A percentile compares a stretch with the other conserved stretches of the same genome.
Evolutionary conservation across 2,888 invertebrate species (phyloP).

Genomic region (Atrina japonica): DNA sequence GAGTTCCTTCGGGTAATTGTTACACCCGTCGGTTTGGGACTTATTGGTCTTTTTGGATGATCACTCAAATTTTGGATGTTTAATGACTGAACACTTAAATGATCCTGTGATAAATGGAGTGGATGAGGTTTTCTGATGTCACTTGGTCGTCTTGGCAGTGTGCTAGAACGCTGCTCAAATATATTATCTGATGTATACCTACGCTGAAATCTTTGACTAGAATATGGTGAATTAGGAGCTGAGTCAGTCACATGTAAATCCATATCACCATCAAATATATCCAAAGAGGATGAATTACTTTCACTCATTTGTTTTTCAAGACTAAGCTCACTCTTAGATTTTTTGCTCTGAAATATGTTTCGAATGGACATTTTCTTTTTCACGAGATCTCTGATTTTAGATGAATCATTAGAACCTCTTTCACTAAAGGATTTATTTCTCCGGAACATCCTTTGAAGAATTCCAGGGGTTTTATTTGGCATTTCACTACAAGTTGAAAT

Average conservation of each 20-base stretch:
- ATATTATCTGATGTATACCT: constrained; percentile 62
- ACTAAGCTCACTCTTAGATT: constrained; percentile 48
- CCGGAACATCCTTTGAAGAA: constrained; percentile 65
- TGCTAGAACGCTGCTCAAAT: constrained; percentile 35
- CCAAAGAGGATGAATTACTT: constrained; percentile 52
- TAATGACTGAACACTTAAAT: constrained; percentile 49
- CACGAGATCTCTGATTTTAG: constrained; percentile 54
- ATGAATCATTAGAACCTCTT: constrained; percentile 41
- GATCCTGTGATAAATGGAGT: constrained; percentile 40
- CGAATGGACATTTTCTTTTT: constrained; percentile 58
- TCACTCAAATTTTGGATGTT: constrained; percentile 44
- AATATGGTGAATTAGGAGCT: constrained; percentile 59
- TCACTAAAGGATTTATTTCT: constrained; percentile 56
- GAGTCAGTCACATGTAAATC: constrained; percentile 58
- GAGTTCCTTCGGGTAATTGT: constrained; percentile 54
- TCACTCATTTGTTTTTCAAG: constrained; percentile 39
- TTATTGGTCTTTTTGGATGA: constrained; percentile 61
- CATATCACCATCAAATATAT: constrained; percentile 56
- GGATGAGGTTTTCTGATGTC: constrained; percentile 14
- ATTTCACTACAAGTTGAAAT: constrained; percentile 23
- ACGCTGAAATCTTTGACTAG: constrained; percentile 50
- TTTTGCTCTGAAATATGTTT: constrained; percentile 57
- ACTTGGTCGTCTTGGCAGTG: constrained; percentile 32
- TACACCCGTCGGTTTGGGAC: constrained; percentile 60
- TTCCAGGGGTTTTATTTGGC: constrained; percentile 58